Base-by-base conservation (phyloP, 92 coral and sea anemone genomes). In the Siderastrea siderea region DNA sequence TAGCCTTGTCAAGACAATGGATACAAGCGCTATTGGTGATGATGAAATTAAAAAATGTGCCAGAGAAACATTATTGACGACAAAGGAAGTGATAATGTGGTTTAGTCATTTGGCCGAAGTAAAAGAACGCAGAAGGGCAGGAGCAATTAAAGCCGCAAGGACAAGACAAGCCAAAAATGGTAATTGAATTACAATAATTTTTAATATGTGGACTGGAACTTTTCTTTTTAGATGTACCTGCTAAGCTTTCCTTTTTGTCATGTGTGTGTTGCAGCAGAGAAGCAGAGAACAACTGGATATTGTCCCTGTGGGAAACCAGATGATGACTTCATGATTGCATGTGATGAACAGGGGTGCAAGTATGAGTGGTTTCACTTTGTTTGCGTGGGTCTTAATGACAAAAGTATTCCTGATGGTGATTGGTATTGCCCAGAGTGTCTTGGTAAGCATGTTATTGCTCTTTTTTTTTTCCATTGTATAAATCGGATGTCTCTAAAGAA, bases 231-330 rank as follows among this genome's bases (percentile, higher is more conserved):
- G 64, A 3, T 59, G 13, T 59, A 59, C 64, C 14, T 57, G 61
- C 9, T 59, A 59, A 59, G 64, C 64, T 59, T 59, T 59, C 15
- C 64, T 59, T 59, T 59, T 59, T 59, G 10, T 59, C 10, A 59
- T 59, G 64, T 9, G 64, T 76, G 64, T 65, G 47, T 76, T 76
- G 81, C 81, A 76, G 81, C 81, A 76, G 81, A 61, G 64, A 58
- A 76, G 81, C 81, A 76, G 81, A 76, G 64, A 76, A 76, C 57
- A 76, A 76, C 81, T 76, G 86, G 86, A 52, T 81, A 63, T 81
- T 81, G 86, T 81, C 86, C 86, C 55, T 81, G 86, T 81, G 86
- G 86, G 63, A 67, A 81, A 70, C 61, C 74, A 53, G 86, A 81
- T 81, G 86, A 81, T 81, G 86, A 81, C 75, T 81, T 63, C 52